Evolutionary conservation across 2,113 vertebrate species (phyloP).

Genomic region (Ovis canadensis): DNA sequence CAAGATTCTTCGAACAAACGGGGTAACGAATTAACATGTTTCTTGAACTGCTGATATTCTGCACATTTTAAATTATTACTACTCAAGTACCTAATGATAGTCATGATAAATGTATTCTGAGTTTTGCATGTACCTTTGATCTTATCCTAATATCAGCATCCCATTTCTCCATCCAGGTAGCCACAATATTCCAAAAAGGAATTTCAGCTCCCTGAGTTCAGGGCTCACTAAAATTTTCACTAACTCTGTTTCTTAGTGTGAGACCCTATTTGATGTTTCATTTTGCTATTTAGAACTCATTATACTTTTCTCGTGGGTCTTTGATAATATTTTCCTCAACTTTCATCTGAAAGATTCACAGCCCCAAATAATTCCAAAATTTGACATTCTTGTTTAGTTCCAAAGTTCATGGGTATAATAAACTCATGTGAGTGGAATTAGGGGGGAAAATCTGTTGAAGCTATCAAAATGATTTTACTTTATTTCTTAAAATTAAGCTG

Average conservation of each 20-base stretch:
- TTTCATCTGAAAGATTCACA: conserved; percentile 50
- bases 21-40: not conserved
- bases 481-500: conserved; percentile 66
- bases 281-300: conserved; percentile 38
- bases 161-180: not conserved
- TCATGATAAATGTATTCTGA: not conserved
- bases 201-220: not conserved
- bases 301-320: conserved; percentile 15
- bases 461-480: conserved; percentile 65
- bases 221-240: not conserved
- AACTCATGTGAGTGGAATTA: conserved; percentile 48
- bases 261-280: not conserved
- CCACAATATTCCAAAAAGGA: not conserved
- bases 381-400: conserved; percentile 61
- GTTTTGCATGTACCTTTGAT: conserved; percentile 20
- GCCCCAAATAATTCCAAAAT: conserved; percentile 51
- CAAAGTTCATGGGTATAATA: conserved; percentile 54
- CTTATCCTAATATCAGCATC: not conserved
- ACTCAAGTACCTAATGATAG: not conserved
- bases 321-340: conserved; percentile 48
- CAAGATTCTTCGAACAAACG: not conserved
- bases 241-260: not conserved
- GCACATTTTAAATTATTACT: not conserved
- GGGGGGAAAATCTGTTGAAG: conserved; percentile 41
- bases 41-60: not conserved